These are phyloP conservation scores for Xylota sylvarum DNA, from an alignment of 2,888 invertebrate species.

Conservation along the genomic window DNA sequence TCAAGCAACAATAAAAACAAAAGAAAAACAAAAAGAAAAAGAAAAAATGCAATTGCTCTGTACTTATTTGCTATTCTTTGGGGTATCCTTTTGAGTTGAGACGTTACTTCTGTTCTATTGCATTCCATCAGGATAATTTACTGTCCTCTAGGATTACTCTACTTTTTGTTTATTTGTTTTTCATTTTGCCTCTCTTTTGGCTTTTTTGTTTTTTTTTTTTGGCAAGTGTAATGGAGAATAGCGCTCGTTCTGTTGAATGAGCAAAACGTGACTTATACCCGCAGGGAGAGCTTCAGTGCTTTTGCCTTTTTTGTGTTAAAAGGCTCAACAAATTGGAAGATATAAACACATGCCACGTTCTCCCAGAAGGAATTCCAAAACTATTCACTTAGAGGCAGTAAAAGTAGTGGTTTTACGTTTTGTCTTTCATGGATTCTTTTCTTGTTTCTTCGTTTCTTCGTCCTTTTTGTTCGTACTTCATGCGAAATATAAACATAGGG, in stretches of 20 bases:
- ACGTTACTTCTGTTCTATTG: conserved; percentile 54
- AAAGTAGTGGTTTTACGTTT: not conserved
- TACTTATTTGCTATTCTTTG: conserved; percentile 24
- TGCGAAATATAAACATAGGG: not conserved
- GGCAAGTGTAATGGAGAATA: conserved; percentile 18
- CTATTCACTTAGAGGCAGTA: conserved; percentile 45
- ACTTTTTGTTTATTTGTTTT: conserved; percentile 17
- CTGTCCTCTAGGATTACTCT: conserved; percentile 36
- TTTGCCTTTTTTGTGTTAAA: not conserved
- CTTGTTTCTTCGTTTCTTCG: not conserved
- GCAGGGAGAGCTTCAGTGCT: not conserved
- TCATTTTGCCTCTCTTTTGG: conserved; percentile 7
- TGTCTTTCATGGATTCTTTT: not conserved
- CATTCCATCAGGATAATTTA: conserved; percentile 62
- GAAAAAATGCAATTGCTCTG: not conserved
- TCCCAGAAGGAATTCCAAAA: conserved; percentile 28
- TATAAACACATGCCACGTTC: conserved; percentile 27
- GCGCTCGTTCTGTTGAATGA: not conserved
- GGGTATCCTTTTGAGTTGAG: conserved; percentile 48
- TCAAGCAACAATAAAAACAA: conserved; percentile 8
- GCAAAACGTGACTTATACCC: conserved; percentile 28
- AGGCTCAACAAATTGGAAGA: conserved; percentile 17
- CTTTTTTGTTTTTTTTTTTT: not conserved
- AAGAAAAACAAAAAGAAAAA: not conserved
- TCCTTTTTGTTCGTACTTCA: not conserved